Evolutionary conservation across 2,888 invertebrate species (phyloP).

Genomic region (Balanococcus diminutus): DNA sequence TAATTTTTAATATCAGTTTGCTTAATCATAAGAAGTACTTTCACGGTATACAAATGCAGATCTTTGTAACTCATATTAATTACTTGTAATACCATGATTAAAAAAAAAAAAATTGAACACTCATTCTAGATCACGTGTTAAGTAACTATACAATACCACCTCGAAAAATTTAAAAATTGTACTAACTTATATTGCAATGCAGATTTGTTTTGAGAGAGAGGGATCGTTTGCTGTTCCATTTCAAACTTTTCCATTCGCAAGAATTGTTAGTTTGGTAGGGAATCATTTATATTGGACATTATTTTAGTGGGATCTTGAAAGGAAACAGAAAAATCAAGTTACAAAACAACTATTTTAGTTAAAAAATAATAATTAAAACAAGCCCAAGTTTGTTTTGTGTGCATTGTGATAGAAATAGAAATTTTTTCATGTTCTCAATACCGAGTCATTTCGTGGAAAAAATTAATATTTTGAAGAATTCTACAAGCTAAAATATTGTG

Average conservation of each 20-base stretch:
- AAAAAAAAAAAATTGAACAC: too few species aligned
- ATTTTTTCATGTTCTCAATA: not conserved
- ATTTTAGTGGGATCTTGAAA: constrained; percentile 8
- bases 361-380: not conserved
- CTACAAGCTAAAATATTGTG: not conserved
- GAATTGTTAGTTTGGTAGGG: not conserved
- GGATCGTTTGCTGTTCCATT: not conserved
- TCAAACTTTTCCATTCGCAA: not conserved
- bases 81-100: too few species aligned
- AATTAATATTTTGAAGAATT: not conserved
- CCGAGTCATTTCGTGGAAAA: not conserved
- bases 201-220: not conserved
- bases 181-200: constrained; percentile 14
- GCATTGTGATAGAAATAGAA: not conserved
- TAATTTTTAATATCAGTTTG: too few species aligned
- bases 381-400: not conserved
- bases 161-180: not conserved
- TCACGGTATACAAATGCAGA: too few species aligned
- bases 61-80: too few species aligned
- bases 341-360: not conserved
- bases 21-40: too few species aligned
- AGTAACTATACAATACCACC: not conserved
- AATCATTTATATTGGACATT: not conserved
- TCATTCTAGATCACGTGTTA: too few species aligned
- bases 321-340: not conserved